A percentile compares a stretch with the other conserved stretches of the same genome.
Evolutionary conservation across 2,113 vertebrate species (phyloP).

Genomic region (Poeciliopsis occidentalis): DNA sequence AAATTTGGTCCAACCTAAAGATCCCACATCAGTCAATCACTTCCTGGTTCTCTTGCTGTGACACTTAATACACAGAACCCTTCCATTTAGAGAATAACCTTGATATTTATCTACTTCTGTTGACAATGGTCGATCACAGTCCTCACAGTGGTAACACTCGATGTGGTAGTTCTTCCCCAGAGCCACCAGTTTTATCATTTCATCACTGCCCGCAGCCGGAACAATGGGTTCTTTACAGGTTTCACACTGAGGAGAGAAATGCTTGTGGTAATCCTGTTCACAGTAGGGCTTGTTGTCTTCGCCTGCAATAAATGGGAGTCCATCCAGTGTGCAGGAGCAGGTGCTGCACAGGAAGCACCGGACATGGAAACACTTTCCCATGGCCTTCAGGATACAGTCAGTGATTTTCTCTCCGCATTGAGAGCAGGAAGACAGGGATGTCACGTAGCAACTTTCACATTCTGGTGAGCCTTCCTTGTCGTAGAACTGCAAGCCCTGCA

Average conservation of each 20-base stretch:
- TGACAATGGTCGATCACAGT: slow-evolving; percentile 90
- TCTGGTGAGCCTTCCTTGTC: slow-evolving; percentile 89
- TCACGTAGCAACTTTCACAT: slow-evolving; percentile 94
- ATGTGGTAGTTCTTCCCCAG: slow-evolving; percentile 97
- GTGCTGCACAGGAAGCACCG: slow-evolving; percentile 83
- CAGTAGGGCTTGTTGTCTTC: slow-evolving; percentile 93
- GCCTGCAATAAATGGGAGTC: slow-evolving; percentile 93
- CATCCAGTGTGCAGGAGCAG: slow-evolving; percentile 81
- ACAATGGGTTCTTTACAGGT: slow-evolving; percentile 93
- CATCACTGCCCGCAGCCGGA: slow-evolving; percentile 91
- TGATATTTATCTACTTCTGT: slow-evolving; percentile 92
- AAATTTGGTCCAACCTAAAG: slow-evolving; percentile 67
- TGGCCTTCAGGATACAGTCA: slow-evolving; percentile 87
- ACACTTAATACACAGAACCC: slow-evolving; percentile 93
- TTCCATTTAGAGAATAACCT: slow-evolving; percentile 91
- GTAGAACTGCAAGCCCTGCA: slow-evolving; percentile 98
- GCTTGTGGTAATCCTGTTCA: slow-evolving; percentile 95
- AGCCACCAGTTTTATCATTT: slow-evolving; percentile 93
- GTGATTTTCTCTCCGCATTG: slow-evolving; percentile 94
- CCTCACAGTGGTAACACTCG: slow-evolving; percentile 98
- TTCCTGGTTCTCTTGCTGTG: slow-evolving; percentile 85
- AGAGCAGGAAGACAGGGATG: slow-evolving; percentile 90
- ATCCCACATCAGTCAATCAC: slow-evolving; percentile 69
- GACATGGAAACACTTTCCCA: slow-evolving; percentile 82
- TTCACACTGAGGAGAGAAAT: slow-evolving; percentile 92